Base-by-base conservation (phyloP, 2,888 invertebrate genomes). In the Alentia gelatinosa region DNA sequence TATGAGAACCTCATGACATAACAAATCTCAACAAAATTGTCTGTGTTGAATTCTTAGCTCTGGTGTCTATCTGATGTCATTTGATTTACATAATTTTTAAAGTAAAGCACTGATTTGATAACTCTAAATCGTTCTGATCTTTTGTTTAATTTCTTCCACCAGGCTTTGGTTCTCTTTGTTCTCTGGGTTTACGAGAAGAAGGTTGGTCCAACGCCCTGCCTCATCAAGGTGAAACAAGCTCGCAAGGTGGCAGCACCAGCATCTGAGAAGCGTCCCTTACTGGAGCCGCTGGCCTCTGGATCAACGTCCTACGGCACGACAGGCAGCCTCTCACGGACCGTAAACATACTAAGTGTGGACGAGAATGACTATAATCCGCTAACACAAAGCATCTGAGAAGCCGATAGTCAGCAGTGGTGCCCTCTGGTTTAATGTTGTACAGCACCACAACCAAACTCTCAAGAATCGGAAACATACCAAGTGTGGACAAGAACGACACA, bases 101-200 rank as follows among this genome's bases (percentile, higher is more conserved):
- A n/a, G n/a, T n/a, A n/a, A n/a, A n/a, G n/a, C n/a, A n/a, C n/a
- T n/a, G n/a, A n/a, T n/a, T n/a, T n/a, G n/a, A n/a, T n/a, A n/a
- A n/a, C n/a, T n/a, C n/a, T n/a, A n/a, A n/a, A n/a, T n/a, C n/a
- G n/a, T n/a, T n/a, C n/a, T n/a, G n/a, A n/a, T n/a, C n/a, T n/a
- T n/a, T n/a, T n/a, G n/a, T n/a, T n/a, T n/a, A n/a, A n/a, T n/a
- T 19, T 74, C 26, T 74, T 15, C 47, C 33, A 30, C 0, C 42
- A 86, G 86, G 42, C 86, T 12, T 33, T 86, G 1, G 30, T 86
- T 12, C 35, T 86, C 26, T 30, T 50, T 1, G 47, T 86, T 30
- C 86, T 86, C 5, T 86, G 86, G 86, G 23, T 86, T 7, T 86
- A 86, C 30, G 86, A 86, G 86, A 86, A 30, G 30, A 86, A 86